Conservation (phyloP, 2,113 vertebrate genomes). For the Myotis brandtii region DNA sequence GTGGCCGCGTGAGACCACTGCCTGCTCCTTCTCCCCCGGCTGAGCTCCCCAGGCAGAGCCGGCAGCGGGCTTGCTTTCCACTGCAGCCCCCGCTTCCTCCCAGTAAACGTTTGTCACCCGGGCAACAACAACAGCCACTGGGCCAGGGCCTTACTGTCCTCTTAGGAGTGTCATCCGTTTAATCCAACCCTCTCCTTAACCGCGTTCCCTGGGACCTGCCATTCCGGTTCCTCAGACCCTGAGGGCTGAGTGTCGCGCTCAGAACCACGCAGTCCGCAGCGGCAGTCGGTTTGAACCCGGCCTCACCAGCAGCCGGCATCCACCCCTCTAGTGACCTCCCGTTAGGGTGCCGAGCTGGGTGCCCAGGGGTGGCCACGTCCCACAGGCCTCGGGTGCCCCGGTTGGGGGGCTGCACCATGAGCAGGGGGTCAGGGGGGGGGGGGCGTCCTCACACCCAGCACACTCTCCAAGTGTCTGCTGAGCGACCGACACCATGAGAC, state of each 20-base stretch:
- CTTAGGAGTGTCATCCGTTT: neutral
- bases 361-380: neutral
- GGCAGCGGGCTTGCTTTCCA: neutral
- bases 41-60: neutral
- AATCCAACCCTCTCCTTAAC: neutral
- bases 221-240: neutral
- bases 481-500: neutral
- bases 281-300: neutral
- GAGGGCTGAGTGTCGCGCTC: neutral
- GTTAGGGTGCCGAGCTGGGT: neutral
- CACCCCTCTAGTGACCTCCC: neutral
- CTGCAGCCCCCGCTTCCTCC: neutral
- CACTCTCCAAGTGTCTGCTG: neutral
- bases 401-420: too few relatives aligned
- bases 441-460: neutral
- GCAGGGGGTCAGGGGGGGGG: too few relatives aligned
- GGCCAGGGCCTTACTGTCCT: neutral
- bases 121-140: neutral
- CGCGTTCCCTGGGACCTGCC: neutral
- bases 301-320: neutral
- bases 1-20: fast-evolving
- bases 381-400: neutral
- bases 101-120: neutral
- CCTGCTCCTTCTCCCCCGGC: neutral
- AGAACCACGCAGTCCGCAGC: neutral